phyloP scores from a whole-genome alignment of 1,140 invertebrate species.

The Polyergus mexicanus region DNA sequence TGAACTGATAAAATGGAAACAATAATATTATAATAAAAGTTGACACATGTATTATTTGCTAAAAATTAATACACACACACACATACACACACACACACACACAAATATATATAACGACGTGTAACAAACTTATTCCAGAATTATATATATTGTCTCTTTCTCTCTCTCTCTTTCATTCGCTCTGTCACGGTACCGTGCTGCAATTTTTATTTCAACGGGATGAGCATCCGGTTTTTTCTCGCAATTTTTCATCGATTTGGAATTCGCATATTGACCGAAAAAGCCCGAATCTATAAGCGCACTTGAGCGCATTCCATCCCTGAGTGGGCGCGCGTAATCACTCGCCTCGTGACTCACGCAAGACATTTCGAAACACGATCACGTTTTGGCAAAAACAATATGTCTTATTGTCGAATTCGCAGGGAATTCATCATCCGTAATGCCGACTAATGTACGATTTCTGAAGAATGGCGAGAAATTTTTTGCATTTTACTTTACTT shows the following conservation, averaged over 20 bases:
- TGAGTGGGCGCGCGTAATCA: constrained; percentile 65
- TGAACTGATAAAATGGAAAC: neutral
- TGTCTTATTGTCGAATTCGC: constrained; percentile 61
- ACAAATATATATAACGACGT: neutral
- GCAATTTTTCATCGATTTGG: constrained; percentile 64
- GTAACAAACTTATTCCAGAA: neutral
- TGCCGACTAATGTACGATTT: constrained; percentile 10
- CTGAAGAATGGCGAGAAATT: neutral
- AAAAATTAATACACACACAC: neutral
- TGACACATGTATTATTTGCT: no score
- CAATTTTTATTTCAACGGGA: constrained; percentile 18
- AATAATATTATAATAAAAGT: neutral
- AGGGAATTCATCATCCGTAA: constrained; percentile 46
- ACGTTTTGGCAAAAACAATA: constrained; percentile 81
- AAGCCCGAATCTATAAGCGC: constrained; percentile 49
- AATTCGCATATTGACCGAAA: constrained; percentile 61
- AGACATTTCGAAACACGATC: constrained; percentile 78
- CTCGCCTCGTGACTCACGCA: constrained; percentile 75
- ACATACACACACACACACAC: neutral
- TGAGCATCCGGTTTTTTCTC: constrained; percentile 26
- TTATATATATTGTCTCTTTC: neutral
- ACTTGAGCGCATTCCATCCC: constrained; percentile 74
- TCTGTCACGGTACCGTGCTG: neutral
- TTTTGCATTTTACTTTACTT: neutral
- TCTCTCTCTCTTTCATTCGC: neutral